Evolutionary conservation across 2,113 vertebrate species (phyloP).

Genomic region (Tyto alba): DNA sequence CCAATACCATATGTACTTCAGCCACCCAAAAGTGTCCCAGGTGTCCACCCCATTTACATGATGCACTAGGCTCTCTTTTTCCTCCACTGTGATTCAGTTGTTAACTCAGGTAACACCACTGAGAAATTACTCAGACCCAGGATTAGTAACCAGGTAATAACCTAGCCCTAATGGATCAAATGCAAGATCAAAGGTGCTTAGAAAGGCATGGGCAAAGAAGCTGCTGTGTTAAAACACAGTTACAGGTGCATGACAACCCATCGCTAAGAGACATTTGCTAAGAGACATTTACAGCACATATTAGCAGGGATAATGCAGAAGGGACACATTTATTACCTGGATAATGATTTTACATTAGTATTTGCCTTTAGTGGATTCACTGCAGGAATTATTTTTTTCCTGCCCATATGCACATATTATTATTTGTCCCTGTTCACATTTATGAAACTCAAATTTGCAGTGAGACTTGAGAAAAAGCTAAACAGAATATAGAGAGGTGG

Average conservation of each 20-base stretch:
- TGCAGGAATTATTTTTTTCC: not conserved
- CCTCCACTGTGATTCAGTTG: not conserved
- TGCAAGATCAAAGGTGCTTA: not conserved
- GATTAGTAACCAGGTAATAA: not conserved
- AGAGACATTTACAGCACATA: not conserved
- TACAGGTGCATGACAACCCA: not conserved
- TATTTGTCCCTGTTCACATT: not conserved
- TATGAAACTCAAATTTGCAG: not conserved
- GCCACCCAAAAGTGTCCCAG: not conserved
- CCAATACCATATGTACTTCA: not conserved
- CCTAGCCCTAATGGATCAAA: not conserved
- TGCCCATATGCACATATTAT: not conserved
- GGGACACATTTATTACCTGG: not conserved
- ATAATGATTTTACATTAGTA: not conserved
- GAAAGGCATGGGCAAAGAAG: not conserved
- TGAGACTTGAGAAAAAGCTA: not conserved
- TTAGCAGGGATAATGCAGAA: not conserved
- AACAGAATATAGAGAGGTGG: not conserved
- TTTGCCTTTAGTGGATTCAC: not conserved
- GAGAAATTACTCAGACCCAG: not conserved
- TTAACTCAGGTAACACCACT: not conserved
- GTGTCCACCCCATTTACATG: not conserved
- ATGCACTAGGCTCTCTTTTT: not conserved
- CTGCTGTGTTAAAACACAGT: not conserved
- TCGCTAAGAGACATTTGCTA: not conserved